Conservation (phyloP, 2,113 vertebrate species). For the Raja brachyura region DNA sequence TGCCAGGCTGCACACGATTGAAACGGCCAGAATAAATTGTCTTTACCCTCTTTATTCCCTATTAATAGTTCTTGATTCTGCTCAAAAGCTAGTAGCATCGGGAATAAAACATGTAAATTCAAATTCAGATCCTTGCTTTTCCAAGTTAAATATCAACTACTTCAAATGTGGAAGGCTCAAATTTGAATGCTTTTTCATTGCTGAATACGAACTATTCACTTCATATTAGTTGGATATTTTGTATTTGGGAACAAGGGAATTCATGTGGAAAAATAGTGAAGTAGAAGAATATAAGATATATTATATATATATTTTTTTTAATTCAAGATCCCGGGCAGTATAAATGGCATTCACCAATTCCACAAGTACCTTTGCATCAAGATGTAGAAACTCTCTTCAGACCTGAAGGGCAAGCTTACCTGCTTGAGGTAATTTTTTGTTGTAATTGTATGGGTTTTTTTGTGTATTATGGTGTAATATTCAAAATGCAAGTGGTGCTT, state of each 20-base stretch:
- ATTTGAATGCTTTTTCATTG: not conserved
- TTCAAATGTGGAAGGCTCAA: not conserved
- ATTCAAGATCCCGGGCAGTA: constrained; percentile 70
- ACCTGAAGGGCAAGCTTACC: constrained; percentile 83
- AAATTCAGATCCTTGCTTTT: not conserved
- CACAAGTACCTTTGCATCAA: constrained; percentile 71
- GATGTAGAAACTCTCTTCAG: constrained; percentile 85
- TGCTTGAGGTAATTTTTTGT: constrained; percentile 73
- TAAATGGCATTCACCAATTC: constrained; percentile 61
- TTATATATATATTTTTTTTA: constrained; percentile 48
- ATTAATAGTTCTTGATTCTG: not conserved
- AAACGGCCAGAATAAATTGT: not conserved
- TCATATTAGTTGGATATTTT: not conserved
- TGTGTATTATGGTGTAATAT: not conserved
- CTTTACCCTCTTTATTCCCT: not conserved
- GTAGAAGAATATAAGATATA: constrained; percentile 38
- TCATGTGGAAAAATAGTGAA: not conserved
- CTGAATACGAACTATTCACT: not conserved
- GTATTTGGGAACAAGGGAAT: not conserved
- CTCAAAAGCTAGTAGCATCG: not conserved
- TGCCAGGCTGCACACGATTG: not conserved
- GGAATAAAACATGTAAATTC: not conserved
- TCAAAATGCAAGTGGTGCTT: not conserved
- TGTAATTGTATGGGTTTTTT: not conserved
- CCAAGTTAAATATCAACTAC: not conserved